A percentile compares a stretch with the other conserved stretches of the same genome.
Conservation (phyloP, 2,113 vertebrate species). For the Verasper variegatus region DNA sequence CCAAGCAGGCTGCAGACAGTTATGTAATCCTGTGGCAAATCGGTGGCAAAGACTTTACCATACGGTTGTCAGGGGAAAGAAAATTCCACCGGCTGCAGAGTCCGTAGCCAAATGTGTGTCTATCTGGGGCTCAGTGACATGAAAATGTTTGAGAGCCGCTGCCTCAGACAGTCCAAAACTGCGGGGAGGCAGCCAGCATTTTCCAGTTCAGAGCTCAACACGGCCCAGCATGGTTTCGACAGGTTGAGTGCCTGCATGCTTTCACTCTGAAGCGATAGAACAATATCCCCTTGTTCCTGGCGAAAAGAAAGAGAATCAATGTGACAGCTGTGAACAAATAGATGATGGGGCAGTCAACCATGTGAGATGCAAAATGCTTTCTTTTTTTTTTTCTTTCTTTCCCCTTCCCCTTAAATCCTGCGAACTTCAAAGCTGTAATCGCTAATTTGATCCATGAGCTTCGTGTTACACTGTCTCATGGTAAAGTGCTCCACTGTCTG, state of each 20-base stretch:
- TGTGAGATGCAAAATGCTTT: conserved; percentile 64
- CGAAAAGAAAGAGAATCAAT: conserved; percentile 63
- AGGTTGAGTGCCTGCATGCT: conserved; percentile 75
- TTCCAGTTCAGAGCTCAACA: conserved; percentile 69
- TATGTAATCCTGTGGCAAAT: conserved; percentile 7
- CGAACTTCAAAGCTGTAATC: conserved; percentile 71
- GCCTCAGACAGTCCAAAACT: conserved; percentile 63
- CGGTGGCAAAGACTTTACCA: conserved; percentile 3
- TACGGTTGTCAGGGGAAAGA: background rate
- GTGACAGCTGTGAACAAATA: conserved; percentile 76
- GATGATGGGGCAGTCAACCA: conserved; percentile 67
- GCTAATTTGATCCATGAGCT: conserved; percentile 68
- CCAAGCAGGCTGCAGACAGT: background rate
- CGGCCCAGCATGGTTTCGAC: conserved; percentile 66
- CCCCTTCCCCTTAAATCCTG: conserved; percentile 32
- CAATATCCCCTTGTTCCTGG: conserved; percentile 71
- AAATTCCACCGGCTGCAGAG: conserved; percentile 17
- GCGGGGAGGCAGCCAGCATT: conserved; percentile 65
- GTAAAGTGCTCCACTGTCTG: conserved; percentile 28
- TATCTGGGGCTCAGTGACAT: conserved; percentile 49
- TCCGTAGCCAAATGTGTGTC: conserved; percentile 24
- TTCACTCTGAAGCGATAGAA: conserved; percentile 71
- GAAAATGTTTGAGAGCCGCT: conserved; percentile 57
- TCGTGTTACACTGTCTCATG: conserved; percentile 34
- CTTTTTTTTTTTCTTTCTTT: background rate